Evolutionary conservation across 2,888 invertebrate genomes (phyloP).

Genomic region (Thereva unica): DNA sequence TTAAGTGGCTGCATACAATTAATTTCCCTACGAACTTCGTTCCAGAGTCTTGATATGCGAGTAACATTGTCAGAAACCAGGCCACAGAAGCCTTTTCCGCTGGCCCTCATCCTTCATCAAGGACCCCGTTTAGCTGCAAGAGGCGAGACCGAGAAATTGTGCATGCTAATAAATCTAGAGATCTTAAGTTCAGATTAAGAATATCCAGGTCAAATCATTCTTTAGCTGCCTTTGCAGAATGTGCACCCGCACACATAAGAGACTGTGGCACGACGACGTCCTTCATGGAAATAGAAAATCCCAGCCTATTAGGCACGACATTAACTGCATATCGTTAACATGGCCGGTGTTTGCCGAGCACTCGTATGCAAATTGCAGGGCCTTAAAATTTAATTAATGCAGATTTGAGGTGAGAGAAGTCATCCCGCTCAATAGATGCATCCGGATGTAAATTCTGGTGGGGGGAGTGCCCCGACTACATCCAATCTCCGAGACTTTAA

Average conservation of each 20-base stretch:
- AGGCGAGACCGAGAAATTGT: background rate
- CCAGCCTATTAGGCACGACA: conserved; percentile 14
- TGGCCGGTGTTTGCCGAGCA: conserved; percentile 17
- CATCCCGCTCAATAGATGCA: conserved; percentile 10
- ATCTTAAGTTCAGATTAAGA: conserved; percentile 22
- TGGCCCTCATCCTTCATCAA: no score
- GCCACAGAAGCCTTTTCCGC: no score
- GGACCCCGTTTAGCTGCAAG: no score
- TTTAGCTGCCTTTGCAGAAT: background rate
- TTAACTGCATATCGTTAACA: conserved; percentile 20
- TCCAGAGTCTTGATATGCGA: no score
- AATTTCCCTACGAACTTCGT: no score
- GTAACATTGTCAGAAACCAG: no score
- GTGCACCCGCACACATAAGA: conserved; percentile 1
- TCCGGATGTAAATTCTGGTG: no score
- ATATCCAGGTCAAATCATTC: conserved; percentile 21
- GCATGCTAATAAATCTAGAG: conserved; percentile 20
- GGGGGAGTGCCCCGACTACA: no score
- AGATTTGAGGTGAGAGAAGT: conserved; percentile 25
- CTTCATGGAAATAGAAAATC: background rate
- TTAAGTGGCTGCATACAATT: no score
- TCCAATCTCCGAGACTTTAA: no score
- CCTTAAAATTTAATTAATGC: conserved; percentile 24
- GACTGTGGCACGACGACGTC: conserved; percentile 1
- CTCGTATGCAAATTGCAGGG: conserved; percentile 20